Evolutionary conservation across 2,888 invertebrate species (phyloP), one percentile per base, ranked within the genome.

Genomic region (Chirona hameri): DNA sequence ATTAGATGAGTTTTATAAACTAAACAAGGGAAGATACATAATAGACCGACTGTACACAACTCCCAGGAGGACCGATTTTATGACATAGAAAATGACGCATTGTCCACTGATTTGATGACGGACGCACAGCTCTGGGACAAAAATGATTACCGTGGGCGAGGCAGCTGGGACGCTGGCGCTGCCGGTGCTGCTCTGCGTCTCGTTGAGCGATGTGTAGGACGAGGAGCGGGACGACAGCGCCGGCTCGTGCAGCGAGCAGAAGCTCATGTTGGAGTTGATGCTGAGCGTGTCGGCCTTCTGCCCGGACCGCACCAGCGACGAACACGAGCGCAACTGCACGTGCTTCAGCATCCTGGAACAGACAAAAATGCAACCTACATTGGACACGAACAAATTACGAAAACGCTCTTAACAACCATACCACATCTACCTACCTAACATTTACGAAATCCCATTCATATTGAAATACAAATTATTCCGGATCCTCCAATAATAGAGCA

Each of bases 121-220:
- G n/a, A n/a, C n/a, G n/a, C n/a, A n/a, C n/a, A n/a, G n/a, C n/a
- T n/a, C n/a, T n/a, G n/a, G n/a, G n/a, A n/a, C n/a, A n/a, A n/a
- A 39, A 39, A 39, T 39, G 2, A 39, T 76, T 46, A 76, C 76
- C 39, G 76, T 46, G 46, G 76, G 76, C 12, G 76, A 18, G 24
- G 76, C 69, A 27, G 69, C 76, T 0, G 76, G 76, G 0, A 76
- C 76, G 46, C 76, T 46, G 76, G 24, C 46, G 46, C 76, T 76
- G 76, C 76, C 76, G 21, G 76, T 76, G 76, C 76, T 76, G 76
- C 76, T 76, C 76, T 76, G 76, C 4, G 76, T 76, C 76, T 76
- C 76, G 76, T 76, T 76, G 21, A 76, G 76, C 1, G 76, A 76
- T 12, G 76, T 76, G 76, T 76, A 76, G 39, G 76, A 76, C 7